Base-by-base conservation (phyloP, 2,888 invertebrate species). In the Belgica antarctica region DNA sequence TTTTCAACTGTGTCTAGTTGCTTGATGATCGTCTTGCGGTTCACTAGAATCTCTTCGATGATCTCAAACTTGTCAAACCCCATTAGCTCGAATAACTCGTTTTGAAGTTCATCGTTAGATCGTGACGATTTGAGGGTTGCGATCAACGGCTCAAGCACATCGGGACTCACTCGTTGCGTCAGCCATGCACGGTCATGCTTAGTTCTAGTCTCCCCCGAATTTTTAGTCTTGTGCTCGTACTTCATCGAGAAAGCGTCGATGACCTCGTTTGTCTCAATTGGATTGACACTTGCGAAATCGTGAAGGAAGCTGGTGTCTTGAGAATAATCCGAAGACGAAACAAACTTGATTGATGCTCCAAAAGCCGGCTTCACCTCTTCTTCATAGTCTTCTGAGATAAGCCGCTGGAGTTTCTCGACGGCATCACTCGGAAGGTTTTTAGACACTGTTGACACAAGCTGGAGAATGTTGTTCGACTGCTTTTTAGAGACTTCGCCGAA, bases 1-100 rank as follows among this genome's bases (percentile, higher is more conserved):
- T 76, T 77, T 31, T 75, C 76, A 17, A 75, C 74, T 12, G 75
- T 76, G 27, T 80, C 78, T 19, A 80, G 62, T 31, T 78, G 76
- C 31, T 76, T 76, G 0, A 78, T 75, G 8, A 87, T 85, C 73
- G 82, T 83, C 61, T 79, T 78, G 10, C 92, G 82, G 74, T 89
- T 85, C 66, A 85, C 81, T 27, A 93, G 78, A 71, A 93, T 78
- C 41, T 83, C 81, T 71, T 85, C 83, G 27, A 90, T 88, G 71
- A 92, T 82, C 75, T 92, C 91, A 77, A 92, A 87, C 74, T 88
- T 82, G 73, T 95, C 92, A 78, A 90, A 94, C 0, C 97, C 97
- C 24, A 95, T 82, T 2, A 96, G 80, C 75, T 97, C 96, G 78
- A 95, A 90, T 19, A 97, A 80, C 78, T 92, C 91, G 76, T 89